Evolutionary conservation across 2,113 vertebrate genomes (phyloP), one percentile per base, ranked within the genome.

Genomic region (Atherinomorus stipes): DNA sequence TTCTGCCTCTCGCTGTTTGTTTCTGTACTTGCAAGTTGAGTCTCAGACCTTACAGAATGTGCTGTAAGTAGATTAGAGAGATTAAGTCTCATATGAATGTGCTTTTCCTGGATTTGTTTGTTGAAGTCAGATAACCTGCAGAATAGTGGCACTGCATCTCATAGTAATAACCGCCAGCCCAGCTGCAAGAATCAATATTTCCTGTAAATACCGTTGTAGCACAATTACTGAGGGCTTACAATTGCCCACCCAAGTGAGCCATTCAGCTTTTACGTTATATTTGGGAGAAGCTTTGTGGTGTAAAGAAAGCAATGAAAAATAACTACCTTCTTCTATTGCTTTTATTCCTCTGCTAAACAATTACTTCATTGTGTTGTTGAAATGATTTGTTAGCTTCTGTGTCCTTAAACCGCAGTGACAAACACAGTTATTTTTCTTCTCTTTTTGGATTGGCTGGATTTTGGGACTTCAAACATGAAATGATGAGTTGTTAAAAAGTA

Each of bases 61-160:
- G 66, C 53, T 68, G 61, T 74, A 83, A 91, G 82, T 59, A 89
- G 88, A 91, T 90, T 88, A 72, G 3, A 72, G 65, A 83, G 89
- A 90, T 91, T 90, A 85, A 50, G 21, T 31, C 34, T 58, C 84
- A 81, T 58, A 76, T 90, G 87, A 91, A 89, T 93, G 83, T 34
- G 76, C 81, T 87, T 91, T 93, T 90, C 88, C 90, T 83, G 91
- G 88, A 93, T 93, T 92, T 93, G 90, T 91, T 90, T 74, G 81
- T 76, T 16, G 49, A 63, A 81, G 85, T 88, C 85, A 88, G 90
- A 91, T 89, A 92, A 91, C 88, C 84, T 88, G 74, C 70, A 58
- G 57, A 11, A 9, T 54, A 69, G 31, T 40, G 19, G 22, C 12
- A 15, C 38, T 69, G n/a, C 15, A 71, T 57, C 66, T 64, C 63